phyloP scores from a whole-genome alignment of 2,797 vertebrate species.

The Cyclura pinguis region DNA sequence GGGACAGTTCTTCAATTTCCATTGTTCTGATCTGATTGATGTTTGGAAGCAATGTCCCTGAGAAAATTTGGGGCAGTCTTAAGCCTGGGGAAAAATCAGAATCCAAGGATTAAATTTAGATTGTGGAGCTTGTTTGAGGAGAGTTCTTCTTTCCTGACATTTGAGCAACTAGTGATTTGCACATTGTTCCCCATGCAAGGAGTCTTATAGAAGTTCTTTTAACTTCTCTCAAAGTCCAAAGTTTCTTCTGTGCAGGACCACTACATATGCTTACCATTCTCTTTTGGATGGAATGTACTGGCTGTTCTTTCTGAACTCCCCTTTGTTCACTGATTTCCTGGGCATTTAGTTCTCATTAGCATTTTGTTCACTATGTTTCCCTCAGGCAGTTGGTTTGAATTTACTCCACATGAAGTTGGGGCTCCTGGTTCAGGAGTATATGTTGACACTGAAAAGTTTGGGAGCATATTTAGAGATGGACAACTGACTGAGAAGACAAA shows the following conservation, averaged over 20 bases:
- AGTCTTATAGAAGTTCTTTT: too few species aligned
- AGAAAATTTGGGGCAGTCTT: too few species aligned
- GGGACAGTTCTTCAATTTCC: too few species aligned
- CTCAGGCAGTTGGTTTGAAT: slow-evolving; percentile 78
- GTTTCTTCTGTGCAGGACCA: background rate
- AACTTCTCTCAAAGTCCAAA: background rate
- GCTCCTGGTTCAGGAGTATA: slow-evolving; percentile 75
- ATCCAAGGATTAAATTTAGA: background rate
- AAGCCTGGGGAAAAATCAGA: too few species aligned
- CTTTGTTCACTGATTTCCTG: background rate
- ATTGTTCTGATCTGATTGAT: too few species aligned
- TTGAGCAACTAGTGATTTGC: background rate
- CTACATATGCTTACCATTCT: background rate
- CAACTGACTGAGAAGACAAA: slow-evolving; percentile 54
- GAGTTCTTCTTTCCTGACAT: too few species aligned
- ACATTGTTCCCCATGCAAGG: too few species aligned
- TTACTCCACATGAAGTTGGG: slow-evolving; percentile 79
- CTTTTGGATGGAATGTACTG: background rate
- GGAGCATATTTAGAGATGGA: slow-evolving; percentile 74
- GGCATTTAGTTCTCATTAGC: background rate
- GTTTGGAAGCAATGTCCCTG: too few species aligned
- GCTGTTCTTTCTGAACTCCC: background rate
- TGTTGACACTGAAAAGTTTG: slow-evolving; percentile 68
- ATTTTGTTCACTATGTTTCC: background rate
- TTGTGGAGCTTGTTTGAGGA: background rate